Base-by-base conservation (phyloP, 92 coral and sea anemone species). In the Diadumene lineata region DNA sequence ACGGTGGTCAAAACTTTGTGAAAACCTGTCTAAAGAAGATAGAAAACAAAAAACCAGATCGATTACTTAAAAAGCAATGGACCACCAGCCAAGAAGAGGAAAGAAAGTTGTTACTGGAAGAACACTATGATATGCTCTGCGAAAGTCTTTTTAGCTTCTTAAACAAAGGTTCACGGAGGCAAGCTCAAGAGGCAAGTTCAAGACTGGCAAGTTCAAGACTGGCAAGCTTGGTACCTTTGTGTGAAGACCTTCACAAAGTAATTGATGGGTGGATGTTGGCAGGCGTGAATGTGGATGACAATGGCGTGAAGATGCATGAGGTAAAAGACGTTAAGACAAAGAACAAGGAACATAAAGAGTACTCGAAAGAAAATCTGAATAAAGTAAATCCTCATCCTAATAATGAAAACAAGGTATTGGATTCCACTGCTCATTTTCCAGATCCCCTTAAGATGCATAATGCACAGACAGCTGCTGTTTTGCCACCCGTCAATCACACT, bases 371-470 rank as follows among this genome's bases (percentile, higher is more conserved):
- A 0, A 26, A 29, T 19, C 73, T 84, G 25, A 66, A 81, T 2
- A 84, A 79, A 8, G 50, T 84, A 0, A 84, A 84, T 72, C 88
- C 88, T 24, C 88, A 84, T 23, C 84, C 80, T 1, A 60, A 74
- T 50, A 60, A 68, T 24, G 66, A 84, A 43, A 66, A 66, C 11
- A 71, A 57, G 3, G 55, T 60, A 7, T 55, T 74, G 31, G 53
- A 60, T 48, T 66, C 63, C 60, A 74, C 44, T 11, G 70, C 25
- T 1, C 56, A 29, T 22, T 74, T 74, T 33, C 79, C 79, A 19
- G 19, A 33, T 53, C 29, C 29, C 17, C 48, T 62, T 16, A 62
- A 62, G 63, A 50, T 34, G 7, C 57, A 32, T 25, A 27, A 61
- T 21, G 71, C 33, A 25, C 80, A 75, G 23, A 68, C 34, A 15